phyloP scores from a whole-genome alignment of 2,888 invertebrate species.

The Eupithecia exiguata region DNA sequence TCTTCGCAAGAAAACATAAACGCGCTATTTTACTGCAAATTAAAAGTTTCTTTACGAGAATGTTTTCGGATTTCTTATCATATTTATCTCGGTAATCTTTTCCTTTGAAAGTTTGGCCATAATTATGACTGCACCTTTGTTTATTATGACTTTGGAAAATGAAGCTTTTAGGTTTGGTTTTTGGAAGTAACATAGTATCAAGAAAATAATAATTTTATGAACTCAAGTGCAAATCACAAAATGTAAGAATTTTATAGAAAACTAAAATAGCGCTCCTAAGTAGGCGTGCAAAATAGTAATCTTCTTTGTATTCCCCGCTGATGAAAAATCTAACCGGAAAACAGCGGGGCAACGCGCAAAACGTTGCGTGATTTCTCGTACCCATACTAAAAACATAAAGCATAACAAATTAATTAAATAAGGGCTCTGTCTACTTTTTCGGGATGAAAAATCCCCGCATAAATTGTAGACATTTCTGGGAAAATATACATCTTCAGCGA shows the following conservation, averaged over 20 bases:
- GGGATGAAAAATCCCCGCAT: constrained; percentile 41
- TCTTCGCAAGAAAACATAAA: constrained; percentile 64
- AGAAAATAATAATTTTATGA: not conserved
- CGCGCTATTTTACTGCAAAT: constrained; percentile 66
- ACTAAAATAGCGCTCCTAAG: not conserved
- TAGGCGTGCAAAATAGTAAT: not conserved
- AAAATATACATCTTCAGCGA: constrained; percentile 46
- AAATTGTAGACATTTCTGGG: constrained; percentile 41
- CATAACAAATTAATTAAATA: constrained; percentile 37
- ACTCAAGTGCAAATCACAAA: not conserved
- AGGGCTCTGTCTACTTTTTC: constrained; percentile 29
- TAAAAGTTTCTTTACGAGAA: constrained; percentile 43
- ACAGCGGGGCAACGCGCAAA: constrained; percentile 4
- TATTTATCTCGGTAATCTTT: constrained; percentile 19
- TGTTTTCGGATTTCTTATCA: constrained; percentile 25
- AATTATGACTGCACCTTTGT: constrained; percentile 5
- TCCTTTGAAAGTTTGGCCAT: not conserved
- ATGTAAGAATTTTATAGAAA: not conserved
- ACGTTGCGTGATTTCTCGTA: constrained; percentile 15
- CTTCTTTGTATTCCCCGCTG: not conserved
- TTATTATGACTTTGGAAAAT: not conserved
- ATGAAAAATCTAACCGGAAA: constrained; percentile 11
- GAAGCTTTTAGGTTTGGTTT: not conserved
- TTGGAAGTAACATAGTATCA: not conserved
- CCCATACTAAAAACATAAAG: constrained; percentile 23